phyloP scores from a whole-genome alignment of 2,113 vertebrate genomes.

The Carassius gibelio region DNA sequence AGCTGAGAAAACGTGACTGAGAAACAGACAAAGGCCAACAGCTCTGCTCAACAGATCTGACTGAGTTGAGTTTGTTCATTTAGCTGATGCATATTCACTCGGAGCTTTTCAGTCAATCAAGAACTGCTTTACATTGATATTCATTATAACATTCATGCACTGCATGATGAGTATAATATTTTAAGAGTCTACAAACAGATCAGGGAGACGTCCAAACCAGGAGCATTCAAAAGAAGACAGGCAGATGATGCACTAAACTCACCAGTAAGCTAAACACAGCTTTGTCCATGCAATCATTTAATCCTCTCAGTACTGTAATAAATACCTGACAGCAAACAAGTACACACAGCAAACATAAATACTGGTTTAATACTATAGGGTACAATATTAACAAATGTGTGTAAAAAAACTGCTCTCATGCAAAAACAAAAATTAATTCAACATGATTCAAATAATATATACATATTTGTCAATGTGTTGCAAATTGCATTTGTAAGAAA shows the following conservation, averaged over 20 bases:
- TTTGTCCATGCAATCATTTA: conserved; percentile 53
- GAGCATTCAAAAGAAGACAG: conserved; percentile 25
- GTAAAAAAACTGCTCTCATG: too few species aligned
- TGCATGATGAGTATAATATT: neutral
- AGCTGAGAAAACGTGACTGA: conserved; percentile 59
- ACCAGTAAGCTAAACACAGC: conserved; percentile 54
- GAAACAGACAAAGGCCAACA: conserved; percentile 69
- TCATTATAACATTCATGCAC: neutral
- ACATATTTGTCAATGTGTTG: neutral
- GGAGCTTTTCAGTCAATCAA: conserved; percentile 14
- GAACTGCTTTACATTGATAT: conserved; percentile 51
- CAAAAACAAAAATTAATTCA: neutral
- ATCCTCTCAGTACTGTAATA: conserved; percentile 54
- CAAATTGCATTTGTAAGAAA: neutral
- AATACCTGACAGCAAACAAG: conserved; percentile 48
- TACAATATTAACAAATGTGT: neutral
- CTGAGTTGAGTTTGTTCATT: conserved; percentile 58
- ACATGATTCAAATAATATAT: neutral
- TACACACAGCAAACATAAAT: conserved; percentile 25
- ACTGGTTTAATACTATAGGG: conserved; percentile 7
- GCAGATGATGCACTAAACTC: conserved; percentile 50
- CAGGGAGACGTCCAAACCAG: conserved; percentile 28
- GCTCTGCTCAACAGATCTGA: conserved; percentile 56
- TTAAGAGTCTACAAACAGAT: neutral
- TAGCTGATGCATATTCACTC: conserved; percentile 53